These are phyloP conservation scores for Sternarchorhynchus goeldii DNA, from an alignment of 2,797 vertebrate genomes.

Conservation along the genomic window DNA sequence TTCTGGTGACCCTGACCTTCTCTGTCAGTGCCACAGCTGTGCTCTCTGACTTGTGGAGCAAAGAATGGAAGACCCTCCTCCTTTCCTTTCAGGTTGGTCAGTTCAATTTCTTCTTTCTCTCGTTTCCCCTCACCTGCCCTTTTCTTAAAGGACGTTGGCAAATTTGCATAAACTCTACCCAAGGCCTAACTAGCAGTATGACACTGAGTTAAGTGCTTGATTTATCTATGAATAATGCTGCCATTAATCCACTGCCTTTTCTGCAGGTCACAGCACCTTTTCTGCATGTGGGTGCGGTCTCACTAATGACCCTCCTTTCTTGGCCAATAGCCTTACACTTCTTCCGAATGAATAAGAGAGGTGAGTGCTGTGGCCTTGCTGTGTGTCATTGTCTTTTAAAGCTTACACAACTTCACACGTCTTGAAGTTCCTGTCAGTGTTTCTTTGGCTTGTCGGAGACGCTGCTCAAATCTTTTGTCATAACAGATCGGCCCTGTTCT, in stretches of 20 bases:
- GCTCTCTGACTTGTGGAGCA: constrained; percentile 79
- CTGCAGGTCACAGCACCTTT: constrained; percentile 87
- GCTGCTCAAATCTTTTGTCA: no score
- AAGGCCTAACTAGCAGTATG: not conserved
- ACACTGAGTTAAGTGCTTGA: not conserved
- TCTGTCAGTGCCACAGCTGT: constrained; percentile 70
- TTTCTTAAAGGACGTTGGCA: not conserved
- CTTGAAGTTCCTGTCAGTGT: no score
- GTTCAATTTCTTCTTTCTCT: not conserved
- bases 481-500: no score
- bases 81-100: constrained; percentile 85
- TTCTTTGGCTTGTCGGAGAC: no score
- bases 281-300: constrained; percentile 82
- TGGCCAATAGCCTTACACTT: constrained; percentile 87
- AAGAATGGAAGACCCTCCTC: constrained; percentile 83
- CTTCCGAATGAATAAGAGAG: constrained; percentile 82
- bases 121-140: not conserved
- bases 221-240: not conserved
- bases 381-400: constrained; percentile 2
- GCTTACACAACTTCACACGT: no score
- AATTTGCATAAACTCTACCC: not conserved
- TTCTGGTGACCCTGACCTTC: constrained; percentile 73
- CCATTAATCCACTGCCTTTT: not conserved
- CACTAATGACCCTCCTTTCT: constrained; percentile 80
- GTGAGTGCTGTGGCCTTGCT: constrained; percentile 61